A percentile compares a stretch with the other conserved stretches of the same genome.
phyloP scores from a whole-genome alignment of 2,888 invertebrate species.

The Cartodere bifasciata region DNA sequence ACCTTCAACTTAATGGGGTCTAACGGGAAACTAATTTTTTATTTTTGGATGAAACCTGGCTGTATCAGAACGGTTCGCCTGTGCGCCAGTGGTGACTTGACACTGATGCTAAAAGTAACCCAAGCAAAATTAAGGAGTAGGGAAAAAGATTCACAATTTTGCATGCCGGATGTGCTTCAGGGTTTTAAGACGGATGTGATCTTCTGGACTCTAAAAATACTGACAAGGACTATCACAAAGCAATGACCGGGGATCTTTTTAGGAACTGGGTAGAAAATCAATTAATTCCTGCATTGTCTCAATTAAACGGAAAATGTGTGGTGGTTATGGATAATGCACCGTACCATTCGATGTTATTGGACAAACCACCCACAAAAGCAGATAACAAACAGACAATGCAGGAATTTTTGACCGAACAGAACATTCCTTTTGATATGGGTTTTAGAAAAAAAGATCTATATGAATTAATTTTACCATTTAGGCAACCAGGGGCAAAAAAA shows the following conservation, averaged over 20 bases:
- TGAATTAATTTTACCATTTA: not conserved
- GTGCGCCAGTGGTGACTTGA: not conserved
- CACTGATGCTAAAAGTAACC: not conserved
- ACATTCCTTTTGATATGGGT: not conserved
- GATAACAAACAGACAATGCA: not conserved
- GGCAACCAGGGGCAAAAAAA: not conserved
- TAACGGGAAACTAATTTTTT: too few relatives aligned
- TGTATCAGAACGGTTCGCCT: not conserved
- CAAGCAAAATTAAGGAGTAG: constrained; percentile 1
- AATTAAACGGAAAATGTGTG: constrained; percentile 1
- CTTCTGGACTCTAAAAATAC: not conserved
- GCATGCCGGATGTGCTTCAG: not conserved
- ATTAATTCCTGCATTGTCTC: not conserved
- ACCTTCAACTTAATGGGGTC: too few relatives aligned
- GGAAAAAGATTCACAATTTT: constrained; percentile 3
- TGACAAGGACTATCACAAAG: constrained; percentile 3
- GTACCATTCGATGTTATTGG: not conserved
- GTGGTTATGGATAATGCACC: constrained; percentile 2
- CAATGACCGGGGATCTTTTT: not conserved
- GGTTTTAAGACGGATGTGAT: constrained; percentile 3
- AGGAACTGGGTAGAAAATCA: not conserved
- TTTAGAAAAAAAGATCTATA: too few relatives aligned
- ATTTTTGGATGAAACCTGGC: constrained; percentile 2
- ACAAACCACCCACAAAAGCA: constrained; percentile 1
- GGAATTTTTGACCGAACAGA: not conserved